Conservation (phyloP, 2,113 vertebrate species). For the Excalfactoria chinensis region DNA sequence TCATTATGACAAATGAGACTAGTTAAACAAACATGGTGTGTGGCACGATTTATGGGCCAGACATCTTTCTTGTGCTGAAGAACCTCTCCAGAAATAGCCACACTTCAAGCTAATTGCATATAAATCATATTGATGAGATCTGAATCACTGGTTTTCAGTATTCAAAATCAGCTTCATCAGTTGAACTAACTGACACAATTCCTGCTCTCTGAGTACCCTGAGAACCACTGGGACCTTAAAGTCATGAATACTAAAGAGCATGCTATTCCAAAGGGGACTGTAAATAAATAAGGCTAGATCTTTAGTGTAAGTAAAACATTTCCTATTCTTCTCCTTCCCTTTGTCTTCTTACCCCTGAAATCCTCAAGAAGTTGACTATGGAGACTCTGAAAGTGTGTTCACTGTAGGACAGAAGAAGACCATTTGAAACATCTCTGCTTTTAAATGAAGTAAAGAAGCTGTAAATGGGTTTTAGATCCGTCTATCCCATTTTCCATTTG, state of each 20-base stretch:
- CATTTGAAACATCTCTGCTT: background rate
- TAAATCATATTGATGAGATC: background rate
- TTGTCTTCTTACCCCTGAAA: background rate
- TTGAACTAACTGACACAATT: background rate
- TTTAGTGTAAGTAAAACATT: background rate
- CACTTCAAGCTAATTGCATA: background rate
- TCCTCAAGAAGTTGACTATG: background rate
- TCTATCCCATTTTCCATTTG: background rate
- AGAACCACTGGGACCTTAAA: background rate
- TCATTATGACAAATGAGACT: conserved; percentile 36
- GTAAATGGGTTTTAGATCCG: background rate
- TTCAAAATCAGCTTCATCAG: background rate
- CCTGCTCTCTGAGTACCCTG: background rate
- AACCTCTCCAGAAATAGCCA: conserved; percentile 28
- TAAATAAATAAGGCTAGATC: background rate
- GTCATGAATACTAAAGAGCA: background rate
- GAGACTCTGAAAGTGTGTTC: background rate
- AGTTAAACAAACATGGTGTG: background rate
- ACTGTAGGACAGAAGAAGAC: rapidly evolving
- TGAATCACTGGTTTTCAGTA: background rate
- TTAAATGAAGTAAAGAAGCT: background rate
- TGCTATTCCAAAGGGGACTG: background rate
- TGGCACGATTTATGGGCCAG: conserved; percentile 12
- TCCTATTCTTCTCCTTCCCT: background rate
- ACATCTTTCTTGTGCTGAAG: background rate